Evolutionary conservation across 2,113 vertebrate genomes (phyloP), one percentile per base, ranked within the genome.

Genomic region (Paradoxurus hermaphroditus): DNA sequence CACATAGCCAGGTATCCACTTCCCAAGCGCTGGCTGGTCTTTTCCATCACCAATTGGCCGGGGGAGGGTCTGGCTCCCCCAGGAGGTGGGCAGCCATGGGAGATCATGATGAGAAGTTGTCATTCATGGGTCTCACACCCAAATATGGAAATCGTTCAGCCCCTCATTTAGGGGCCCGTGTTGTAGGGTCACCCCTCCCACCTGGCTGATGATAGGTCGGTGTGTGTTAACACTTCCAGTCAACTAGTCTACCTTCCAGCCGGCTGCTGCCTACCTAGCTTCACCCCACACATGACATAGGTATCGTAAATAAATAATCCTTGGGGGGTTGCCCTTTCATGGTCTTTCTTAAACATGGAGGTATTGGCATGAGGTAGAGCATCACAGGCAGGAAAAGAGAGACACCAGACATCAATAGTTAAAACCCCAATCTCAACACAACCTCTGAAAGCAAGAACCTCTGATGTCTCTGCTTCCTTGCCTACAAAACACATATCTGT

Each of bases 141-240:
- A 1, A 82, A 46, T 39, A 1, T 3, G 11, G 82, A 93, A 91
- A 49, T 89, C n/a, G 3, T 81, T 46, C 56, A 13, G 25, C 5
- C 12, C 39, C 29, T 41, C 12, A 16, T 21, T 0, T 1, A 1
- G 9, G 41, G 86, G 39, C 41, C 27, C 25, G 1, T 11, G 49
- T 53, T 4, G 81, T 2, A 34, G 84, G 59, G 29, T 46, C 51
- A 25, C n/a, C 49, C 63, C 56, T 9, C 29, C 84, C 19, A 27
- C 3, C 0, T 34, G 16, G 75, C 0, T 44, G 56, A 5, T 5
- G 46, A 29, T 11, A 14, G 63, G 41, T 14, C 31, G 18, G 16
- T 6, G 1, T 0, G 3, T 16, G 11, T 51, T 5, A 49, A 18
- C 23, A 2, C n/a, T 62, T n/a, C 27, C 21, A 0, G 2, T 19